phyloP scores from a whole-genome alignment of 2,797 vertebrate species.

The Platalea minor region DNA sequence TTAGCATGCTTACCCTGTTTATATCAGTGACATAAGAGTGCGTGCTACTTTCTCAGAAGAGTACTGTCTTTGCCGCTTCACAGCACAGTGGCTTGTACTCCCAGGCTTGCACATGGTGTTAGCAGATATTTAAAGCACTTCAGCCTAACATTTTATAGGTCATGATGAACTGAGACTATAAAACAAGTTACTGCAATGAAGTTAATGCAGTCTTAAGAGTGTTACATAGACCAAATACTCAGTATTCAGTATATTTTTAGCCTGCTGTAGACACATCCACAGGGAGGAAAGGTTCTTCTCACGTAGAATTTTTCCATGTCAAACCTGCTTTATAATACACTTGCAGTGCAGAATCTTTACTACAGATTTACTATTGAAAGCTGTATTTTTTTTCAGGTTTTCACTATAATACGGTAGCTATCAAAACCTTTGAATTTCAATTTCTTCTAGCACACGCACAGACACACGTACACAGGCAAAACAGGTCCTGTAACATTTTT shows the following conservation, averaged over 20 bases:
- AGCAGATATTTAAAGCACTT: slow-evolving; percentile 86
- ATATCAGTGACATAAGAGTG: slow-evolving; percentile 83
- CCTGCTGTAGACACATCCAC: slow-evolving; percentile 9
- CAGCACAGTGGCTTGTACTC: slow-evolving; percentile 79
- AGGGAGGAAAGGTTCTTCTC: not conserved
- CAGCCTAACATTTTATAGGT: slow-evolving; percentile 86
- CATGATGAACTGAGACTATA: slow-evolving; percentile 78
- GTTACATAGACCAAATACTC: slow-evolving; percentile 19
- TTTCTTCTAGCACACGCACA: not conserved
- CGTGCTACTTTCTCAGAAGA: slow-evolving; percentile 80
- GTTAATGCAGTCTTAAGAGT: slow-evolving; percentile 62
- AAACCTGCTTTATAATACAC: not conserved
- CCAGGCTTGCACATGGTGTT: slow-evolving; percentile 72
- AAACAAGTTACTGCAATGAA: slow-evolving; percentile 73
- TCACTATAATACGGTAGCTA: not conserved
- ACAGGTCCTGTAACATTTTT: not conserved
- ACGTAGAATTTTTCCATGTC: not conserved
- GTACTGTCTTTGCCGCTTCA: slow-evolving; percentile 78
- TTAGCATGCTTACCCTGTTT: slow-evolving; percentile 80
- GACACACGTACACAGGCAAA: not conserved
- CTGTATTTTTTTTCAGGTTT: not conserved
- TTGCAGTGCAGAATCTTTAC: not conserved
- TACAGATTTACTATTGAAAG: not conserved
- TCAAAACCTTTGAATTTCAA: not conserved
- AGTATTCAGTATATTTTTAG: slow-evolving; percentile 40